Percentiles rank a stretch among this genome's conserved stretches.
These are phyloP conservation scores for Patiria miniata DNA, from an alignment of 35 echinoderm and acorn worm species.

Conservation along the genomic window DNA sequence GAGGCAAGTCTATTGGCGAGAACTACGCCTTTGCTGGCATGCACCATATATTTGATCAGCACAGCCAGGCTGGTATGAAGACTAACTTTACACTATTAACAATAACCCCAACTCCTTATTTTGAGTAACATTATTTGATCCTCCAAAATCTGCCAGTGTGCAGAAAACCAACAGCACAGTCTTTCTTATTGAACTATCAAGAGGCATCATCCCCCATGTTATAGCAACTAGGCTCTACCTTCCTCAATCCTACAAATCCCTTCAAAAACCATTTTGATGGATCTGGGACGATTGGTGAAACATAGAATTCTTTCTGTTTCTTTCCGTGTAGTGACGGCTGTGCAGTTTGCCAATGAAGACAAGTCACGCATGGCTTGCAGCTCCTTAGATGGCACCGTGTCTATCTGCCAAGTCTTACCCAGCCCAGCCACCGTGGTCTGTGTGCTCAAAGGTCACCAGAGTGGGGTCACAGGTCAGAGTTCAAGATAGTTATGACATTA, in stretches of 20 bases:
- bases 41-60: constrained; percentile 99
- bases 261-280: too few species aligned
- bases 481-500: not conserved
- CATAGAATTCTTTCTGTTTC: not conserved
- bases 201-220: too few species aligned
- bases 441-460: constrained; percentile 72
- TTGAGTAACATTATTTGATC: too few species aligned
- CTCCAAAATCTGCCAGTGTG: not conserved
- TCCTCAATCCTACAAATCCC: too few species aligned
- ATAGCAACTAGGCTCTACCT: too few species aligned
- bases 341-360: constrained; percentile 99
- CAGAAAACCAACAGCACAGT: not conserved
- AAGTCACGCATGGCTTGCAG: constrained; percentile 94
- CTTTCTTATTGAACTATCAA: too few species aligned
- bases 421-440: constrained; percentile 89
- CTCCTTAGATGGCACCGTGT: constrained; percentile 87
- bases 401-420: constrained; percentile 90
- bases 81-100: too few species aligned
- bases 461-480: constrained; percentile 87
- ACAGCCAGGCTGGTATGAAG: constrained; percentile 75
- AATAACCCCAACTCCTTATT: too few species aligned
- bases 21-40: constrained; percentile 99
- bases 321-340: constrained; percentile 71
- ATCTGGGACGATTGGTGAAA: too few species aligned
- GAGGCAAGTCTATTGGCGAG: constrained; percentile 76